A percentile compares a stretch with the other conserved stretches of the same genome.
Conservation (phyloP, 2,113 vertebrate genomes). For the Heterocephalus glaber region DNA sequence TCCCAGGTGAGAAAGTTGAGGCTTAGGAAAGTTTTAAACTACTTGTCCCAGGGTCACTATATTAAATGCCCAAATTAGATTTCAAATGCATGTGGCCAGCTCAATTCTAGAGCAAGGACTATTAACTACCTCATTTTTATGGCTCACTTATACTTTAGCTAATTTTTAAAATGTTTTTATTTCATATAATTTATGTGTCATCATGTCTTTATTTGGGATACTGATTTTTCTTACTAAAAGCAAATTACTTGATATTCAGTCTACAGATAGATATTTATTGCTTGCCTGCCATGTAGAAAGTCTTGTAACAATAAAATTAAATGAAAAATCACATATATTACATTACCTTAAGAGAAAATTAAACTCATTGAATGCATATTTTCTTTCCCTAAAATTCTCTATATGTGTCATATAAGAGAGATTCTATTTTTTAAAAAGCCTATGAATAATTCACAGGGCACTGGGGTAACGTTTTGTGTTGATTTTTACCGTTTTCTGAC, state of each 20-base stretch:
- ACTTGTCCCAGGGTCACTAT: not conserved
- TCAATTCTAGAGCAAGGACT: slow-evolving; percentile 7
- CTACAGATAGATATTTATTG: not conserved
- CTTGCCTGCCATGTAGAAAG: not conserved
- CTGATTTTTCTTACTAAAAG: slow-evolving; percentile 34
- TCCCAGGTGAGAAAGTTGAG: slow-evolving; percentile 1
- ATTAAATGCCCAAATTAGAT: not conserved
- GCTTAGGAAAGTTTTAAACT: slow-evolving; percentile 21
- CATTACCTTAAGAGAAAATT: slow-evolving; percentile 39
- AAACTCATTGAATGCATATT: slow-evolving; percentile 9
- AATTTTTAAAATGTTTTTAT: slow-evolving; percentile 35
- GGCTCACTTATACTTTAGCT: not conserved
- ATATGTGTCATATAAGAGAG: not conserved
- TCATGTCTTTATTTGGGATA: slow-evolving; percentile 18
- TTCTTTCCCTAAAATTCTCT: not conserved
- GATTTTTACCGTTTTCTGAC: slow-evolving; percentile 49
- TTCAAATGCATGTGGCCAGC: not conserved
- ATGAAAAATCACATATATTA: slow-evolving; percentile 27
- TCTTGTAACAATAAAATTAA: not conserved
- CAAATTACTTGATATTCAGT: slow-evolving; percentile 25
- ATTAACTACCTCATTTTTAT: slow-evolving; percentile 20
- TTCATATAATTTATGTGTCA: slow-evolving; percentile 12
- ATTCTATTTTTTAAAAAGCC: not conserved
- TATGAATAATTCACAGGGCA: slow-evolving; percentile 13
- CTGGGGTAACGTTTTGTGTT: not conserved